These are phyloP conservation scores for Psammodynastes pulverulentus DNA, from an alignment of 2,113 vertebrate species.

Conservation along the genomic window DNA sequence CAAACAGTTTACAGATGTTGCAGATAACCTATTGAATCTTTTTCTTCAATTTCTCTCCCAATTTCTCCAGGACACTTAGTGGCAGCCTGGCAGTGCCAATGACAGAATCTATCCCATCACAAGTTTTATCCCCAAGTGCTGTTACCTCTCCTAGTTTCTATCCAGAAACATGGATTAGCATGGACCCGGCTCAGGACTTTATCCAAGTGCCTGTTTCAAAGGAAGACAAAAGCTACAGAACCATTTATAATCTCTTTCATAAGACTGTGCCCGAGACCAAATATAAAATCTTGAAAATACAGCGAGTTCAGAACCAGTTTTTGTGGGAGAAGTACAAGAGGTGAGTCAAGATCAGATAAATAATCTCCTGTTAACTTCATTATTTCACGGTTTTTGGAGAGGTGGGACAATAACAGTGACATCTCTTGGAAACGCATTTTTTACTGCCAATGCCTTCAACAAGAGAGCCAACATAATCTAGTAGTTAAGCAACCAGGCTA, in stretches of 20 bases:
- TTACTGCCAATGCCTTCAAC: background rate
- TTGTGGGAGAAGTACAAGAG: conserved; percentile 99
- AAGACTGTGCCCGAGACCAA: conserved; percentile 98
- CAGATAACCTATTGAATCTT: background rate
- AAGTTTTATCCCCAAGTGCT: conserved; percentile 76
- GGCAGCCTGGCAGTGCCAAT: conserved; percentile 69
- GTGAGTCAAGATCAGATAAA: conserved; percentile 66
- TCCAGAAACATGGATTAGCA: conserved; percentile 94
- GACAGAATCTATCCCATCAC: conserved; percentile 59
- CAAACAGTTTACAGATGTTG: background rate
- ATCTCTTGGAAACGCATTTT: background rate
- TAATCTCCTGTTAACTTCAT: accelerated
- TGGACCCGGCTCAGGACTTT: conserved; percentile 93
- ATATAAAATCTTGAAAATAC: conserved; percentile 92
- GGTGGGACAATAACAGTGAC: background rate
- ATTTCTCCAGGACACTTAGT: conserved; percentile 79
- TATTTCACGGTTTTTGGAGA: background rate
- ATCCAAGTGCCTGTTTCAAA: conserved; percentile 93
- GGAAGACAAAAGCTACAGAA: conserved; percentile 95
- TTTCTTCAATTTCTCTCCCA: background rate
- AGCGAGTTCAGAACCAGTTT: conserved; percentile 96
- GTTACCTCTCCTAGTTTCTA: conserved; percentile 82
- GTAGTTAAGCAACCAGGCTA: background rate
- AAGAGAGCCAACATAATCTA: background rate
- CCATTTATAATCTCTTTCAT: conserved; percentile 98